Conservation (phyloP, 2,888 invertebrate species). For the Stratiomys singularior region DNA sequence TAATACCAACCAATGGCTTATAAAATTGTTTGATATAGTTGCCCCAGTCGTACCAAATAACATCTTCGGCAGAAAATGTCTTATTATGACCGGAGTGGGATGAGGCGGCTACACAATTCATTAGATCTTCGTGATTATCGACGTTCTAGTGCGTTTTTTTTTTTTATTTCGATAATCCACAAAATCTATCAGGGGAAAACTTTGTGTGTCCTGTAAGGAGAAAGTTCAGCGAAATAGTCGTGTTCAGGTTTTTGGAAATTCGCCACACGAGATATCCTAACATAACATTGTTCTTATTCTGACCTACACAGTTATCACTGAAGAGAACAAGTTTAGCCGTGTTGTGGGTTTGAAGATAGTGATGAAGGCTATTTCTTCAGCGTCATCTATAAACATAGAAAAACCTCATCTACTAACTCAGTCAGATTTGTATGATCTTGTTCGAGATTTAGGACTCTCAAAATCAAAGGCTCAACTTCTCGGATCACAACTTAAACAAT, state of each 20-base stretch:
- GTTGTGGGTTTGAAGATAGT: not conserved
- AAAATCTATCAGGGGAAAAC: not conserved
- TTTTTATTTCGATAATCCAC: not conserved
- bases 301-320: not conserved
- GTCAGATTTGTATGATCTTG: too few relatives aligned
- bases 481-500: too few relatives aligned
- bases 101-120: too few relatives aligned
- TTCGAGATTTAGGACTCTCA: too few relatives aligned
- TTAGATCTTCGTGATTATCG: too few relatives aligned
- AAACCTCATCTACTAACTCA: too few relatives aligned
- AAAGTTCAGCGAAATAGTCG: not conserved
- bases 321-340: not conserved
- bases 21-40: not conserved
- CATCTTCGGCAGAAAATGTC: not conserved
- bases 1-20: not conserved
- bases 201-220: constrained; percentile 1
- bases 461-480: too few relatives aligned
- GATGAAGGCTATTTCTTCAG: too few relatives aligned
- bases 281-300: not conserved
- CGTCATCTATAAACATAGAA: too few relatives aligned
- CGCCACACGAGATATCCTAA: not conserved
- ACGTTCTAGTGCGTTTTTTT: too few relatives aligned
- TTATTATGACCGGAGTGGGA: too few relatives aligned
- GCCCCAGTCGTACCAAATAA: not conserved
- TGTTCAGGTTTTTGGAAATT: not conserved